Conservation (phyloP, 2,113 vertebrate genomes). For the Psittacus erithacus region DNA sequence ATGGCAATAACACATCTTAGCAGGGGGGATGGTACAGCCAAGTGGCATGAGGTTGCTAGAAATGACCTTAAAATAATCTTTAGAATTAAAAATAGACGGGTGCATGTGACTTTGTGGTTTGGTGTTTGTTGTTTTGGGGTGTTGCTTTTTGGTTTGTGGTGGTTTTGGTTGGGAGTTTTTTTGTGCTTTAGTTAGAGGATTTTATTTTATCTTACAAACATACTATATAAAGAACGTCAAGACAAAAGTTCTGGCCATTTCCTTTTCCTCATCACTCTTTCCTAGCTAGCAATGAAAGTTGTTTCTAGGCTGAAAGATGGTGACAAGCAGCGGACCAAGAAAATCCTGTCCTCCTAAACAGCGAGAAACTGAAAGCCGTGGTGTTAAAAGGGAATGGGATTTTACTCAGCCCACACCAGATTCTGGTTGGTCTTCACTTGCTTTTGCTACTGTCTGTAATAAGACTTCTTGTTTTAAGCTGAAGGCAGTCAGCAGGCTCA, state of each 20-base stretch:
- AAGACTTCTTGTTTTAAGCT: conserved; percentile 11
- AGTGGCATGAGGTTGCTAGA: not conserved
- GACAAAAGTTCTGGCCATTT: not conserved
- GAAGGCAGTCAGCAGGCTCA: conserved; percentile 5
- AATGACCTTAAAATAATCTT: not conserved
- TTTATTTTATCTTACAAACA: not conserved
- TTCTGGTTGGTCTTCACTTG: not conserved
- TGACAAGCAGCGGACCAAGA: not conserved
- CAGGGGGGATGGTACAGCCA: not conserved
- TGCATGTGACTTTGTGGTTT: not conserved
- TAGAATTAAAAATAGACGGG: not conserved
- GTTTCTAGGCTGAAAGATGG: not conserved
- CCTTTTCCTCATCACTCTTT: not conserved
- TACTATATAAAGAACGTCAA: not conserved
- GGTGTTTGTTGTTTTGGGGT: not conserved
- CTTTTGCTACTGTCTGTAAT: not conserved
- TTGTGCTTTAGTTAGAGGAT: not conserved
- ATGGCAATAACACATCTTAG: not conserved
- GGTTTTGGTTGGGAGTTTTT: not conserved
- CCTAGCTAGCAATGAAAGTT: not conserved
- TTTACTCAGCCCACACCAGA: not conserved
- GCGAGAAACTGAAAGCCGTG: not conserved
- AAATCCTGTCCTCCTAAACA: not conserved
- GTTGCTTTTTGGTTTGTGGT: not conserved
- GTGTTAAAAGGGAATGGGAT: not conserved